Percentiles rank a stretch among this genome's conserved stretches.
phyloP scores from a whole-genome alignment of 2,888 invertebrate species.

The Theodoxus fluviatilis region DNA sequence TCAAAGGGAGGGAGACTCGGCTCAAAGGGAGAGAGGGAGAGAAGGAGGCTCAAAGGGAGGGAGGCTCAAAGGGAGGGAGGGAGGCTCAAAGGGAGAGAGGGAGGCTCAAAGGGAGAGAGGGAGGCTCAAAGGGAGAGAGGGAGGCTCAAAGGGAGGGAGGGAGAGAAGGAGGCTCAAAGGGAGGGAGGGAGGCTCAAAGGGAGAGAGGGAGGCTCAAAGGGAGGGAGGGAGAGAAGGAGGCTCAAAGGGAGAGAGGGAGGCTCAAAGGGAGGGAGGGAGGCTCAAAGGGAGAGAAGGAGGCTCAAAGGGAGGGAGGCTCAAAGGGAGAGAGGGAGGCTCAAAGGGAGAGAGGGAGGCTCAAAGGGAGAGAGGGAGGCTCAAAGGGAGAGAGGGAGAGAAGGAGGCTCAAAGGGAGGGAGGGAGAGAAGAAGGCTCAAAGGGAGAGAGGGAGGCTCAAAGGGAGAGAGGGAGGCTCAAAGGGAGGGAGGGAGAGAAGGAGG shows the following conservation, averaged over 20 bases:
- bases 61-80: not conserved
- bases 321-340: not conserved
- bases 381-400: conserved; percentile 21
- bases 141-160: conserved; percentile 24
- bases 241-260: not conserved
- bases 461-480: too few species aligned
- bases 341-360: conserved; percentile 18
- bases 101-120: conserved; percentile 21
- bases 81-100: not conserved
- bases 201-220: not conserved
- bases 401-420: not conserved
- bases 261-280: not conserved
- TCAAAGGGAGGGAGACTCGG: not conserved
- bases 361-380: conserved; percentile 19
- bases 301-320: not conserved
- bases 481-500: too few species aligned
- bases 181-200: conserved; percentile 22
- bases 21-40: too few species aligned
- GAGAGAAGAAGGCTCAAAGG: not conserved
- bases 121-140: too few species aligned
- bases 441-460: not conserved
- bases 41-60: not conserved
- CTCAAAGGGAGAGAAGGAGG: not conserved
- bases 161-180: conserved; percentile 16
- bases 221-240: conserved; percentile 4